phyloP scores from a whole-genome alignment of 2,888 invertebrate genomes.

The Sphecodes monilicornis region DNA sequence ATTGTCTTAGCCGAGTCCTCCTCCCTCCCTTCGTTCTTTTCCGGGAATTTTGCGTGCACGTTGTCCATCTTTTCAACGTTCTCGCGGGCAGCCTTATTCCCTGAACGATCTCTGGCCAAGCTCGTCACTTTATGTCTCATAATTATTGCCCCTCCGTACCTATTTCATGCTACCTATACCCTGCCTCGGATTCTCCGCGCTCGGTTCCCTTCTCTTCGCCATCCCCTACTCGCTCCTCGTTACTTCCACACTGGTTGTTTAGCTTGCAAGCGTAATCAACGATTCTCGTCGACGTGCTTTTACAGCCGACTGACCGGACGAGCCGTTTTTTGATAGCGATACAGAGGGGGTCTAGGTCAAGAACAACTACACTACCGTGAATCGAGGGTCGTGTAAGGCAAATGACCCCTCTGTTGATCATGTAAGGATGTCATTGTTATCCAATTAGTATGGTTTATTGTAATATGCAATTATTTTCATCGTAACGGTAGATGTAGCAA shows the following conservation, averaged over 20 bases:
- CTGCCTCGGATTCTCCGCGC: constrained; percentile 45
- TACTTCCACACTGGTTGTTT: constrained; percentile 17
- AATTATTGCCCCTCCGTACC: constrained; percentile 81
- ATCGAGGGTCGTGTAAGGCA: neutral
- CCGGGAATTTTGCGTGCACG: constrained; percentile 68
- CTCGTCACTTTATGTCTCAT: constrained; percentile 83
- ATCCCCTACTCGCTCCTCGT: neutral
- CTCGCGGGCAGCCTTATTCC: constrained; percentile 62
- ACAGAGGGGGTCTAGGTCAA: neutral
- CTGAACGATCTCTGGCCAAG: constrained; percentile 72
- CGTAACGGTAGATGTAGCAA: neutral
- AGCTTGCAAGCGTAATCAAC: constrained; percentile 16
- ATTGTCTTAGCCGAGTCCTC: constrained; percentile 71
- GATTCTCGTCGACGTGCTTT: neutral
- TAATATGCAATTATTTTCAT: neutral
- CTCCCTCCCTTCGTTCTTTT: constrained; percentile 55
- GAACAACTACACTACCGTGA: neutral
- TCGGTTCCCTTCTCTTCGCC: neutral
- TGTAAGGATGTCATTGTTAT: neutral
- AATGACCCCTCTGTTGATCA: neutral
- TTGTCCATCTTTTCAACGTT: constrained; percentile 62
- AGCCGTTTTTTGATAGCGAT: neutral
- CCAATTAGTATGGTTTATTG: neutral
- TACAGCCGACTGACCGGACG: neutral
- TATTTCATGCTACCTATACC: constrained; percentile 70